Evolutionary conservation across 2,113 vertebrate species (phyloP).

Genomic region (Pituophis catenifer): DNA sequence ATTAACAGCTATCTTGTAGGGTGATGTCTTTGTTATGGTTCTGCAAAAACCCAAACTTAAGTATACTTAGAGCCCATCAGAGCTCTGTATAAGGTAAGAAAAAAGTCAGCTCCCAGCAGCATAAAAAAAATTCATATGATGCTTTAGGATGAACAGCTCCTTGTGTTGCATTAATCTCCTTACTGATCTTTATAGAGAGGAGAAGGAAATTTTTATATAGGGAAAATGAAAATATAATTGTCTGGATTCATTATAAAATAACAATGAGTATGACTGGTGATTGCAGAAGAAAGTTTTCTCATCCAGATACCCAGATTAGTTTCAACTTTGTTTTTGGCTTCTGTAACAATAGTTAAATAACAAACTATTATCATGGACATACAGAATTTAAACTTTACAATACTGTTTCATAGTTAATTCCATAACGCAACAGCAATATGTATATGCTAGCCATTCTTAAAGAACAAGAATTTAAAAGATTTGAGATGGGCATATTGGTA

Average conservation of each 20-base stretch:
- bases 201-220: background rate
- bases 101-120: background rate
- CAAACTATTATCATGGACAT: background rate
- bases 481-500: constrained; percentile 22
- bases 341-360: background rate
- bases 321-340: background rate
- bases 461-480: background rate
- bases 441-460: constrained; percentile 21
- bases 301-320: background rate
- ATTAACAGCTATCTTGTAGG: background rate
- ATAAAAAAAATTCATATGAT: background rate
- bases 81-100: background rate
- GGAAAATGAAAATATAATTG: background rate
- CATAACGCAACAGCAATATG: background rate
- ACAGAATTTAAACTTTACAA: background rate
- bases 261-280: background rate
- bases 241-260: background rate
- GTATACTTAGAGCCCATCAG: background rate
- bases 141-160: background rate
- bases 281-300: background rate
- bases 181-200: background rate
- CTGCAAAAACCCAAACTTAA: background rate
- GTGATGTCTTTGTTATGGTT: background rate
- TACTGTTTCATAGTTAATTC: constrained; percentile 13
- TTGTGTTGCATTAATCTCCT: background rate